These are phyloP conservation scores for Cottoperca gobio DNA, from an alignment of 2,797 vertebrate genomes.

Conservation along the genomic window DNA sequence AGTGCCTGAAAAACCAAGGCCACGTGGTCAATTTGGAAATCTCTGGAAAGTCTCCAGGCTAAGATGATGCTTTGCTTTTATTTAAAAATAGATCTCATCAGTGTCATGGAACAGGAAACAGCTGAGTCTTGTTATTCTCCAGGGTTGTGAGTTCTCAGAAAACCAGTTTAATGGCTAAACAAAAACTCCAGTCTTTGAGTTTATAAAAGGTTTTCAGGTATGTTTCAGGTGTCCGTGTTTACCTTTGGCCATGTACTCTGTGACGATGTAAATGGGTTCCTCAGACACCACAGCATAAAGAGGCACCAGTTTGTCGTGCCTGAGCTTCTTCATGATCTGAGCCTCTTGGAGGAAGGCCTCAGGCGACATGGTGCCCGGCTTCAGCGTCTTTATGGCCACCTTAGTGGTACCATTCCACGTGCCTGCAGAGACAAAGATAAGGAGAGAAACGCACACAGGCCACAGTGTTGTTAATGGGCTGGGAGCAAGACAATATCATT, in stretches of 20 bases:
- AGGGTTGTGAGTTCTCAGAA: slow-evolving; percentile 3
- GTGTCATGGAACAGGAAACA: slow-evolving; percentile 38
- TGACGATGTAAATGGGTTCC: slow-evolving; percentile 97
- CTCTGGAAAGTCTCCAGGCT: slow-evolving; percentile 11
- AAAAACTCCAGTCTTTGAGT: neutral
- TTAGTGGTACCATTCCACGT: slow-evolving; percentile 98
- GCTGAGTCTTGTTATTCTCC: slow-evolving; percentile 31
- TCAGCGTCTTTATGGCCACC: slow-evolving; percentile 97
- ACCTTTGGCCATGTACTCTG: slow-evolving; percentile 98
- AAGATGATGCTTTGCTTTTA: slow-evolving; percentile 27
- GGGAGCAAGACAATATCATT: slow-evolving; percentile 61
- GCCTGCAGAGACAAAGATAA: slow-evolving; percentile 78
- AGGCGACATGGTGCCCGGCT: slow-evolving; percentile 96
- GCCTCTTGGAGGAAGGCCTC: slow-evolving; percentile 97
- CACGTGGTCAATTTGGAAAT: slow-evolving; percentile 9
- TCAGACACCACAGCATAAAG: slow-evolving; percentile 96
- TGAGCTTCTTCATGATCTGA: slow-evolving; percentile 97
- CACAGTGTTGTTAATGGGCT: slow-evolving; percentile 59
- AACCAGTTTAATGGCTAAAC: slow-evolving; percentile 8
- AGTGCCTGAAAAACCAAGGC: slow-evolving; percentile 15
- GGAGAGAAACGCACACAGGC: slow-evolving; percentile 33
- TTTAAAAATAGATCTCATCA: slow-evolving; percentile 47
- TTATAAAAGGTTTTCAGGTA: neutral
- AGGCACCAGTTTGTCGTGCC: slow-evolving; percentile 96
- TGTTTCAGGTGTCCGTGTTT: neutral